Evolutionary conservation across 2,888 invertebrate species (phyloP), one percentile per base, ranked within the genome.

Genomic region (Eristalis arbustorum): DNA sequence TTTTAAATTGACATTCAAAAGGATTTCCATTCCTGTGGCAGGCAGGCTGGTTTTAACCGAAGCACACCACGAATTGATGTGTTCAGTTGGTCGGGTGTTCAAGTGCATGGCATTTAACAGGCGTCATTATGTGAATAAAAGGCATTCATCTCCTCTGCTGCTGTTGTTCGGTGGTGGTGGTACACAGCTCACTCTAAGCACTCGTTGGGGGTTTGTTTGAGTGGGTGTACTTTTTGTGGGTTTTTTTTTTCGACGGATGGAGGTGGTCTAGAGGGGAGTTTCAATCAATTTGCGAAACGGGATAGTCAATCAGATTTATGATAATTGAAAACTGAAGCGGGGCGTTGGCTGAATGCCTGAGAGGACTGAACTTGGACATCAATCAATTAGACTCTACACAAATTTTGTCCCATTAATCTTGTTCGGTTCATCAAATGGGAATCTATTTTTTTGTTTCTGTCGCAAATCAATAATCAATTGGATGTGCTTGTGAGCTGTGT

Each of bases 1-100:
- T 31, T 85, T 85, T 77, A 85, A 81, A 85, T 81, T 71, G 81
- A 85, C 85, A 81, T 85, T 74, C 77, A 77, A 81, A 49, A 77
- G 68, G 68, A 77, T 85, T 81, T 73, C n/a, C 28, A 81, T 34
- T 68, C 73, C 64, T 84, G 76, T 49, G 80, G 72, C 57, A 61
- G 68, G 56, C 56, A 22, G 57, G n/a, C 25, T 59, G 25, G 34
- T 76, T 76, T 61, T 76, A 37, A 37, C 10, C 37, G 37, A 37
- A 37, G 31, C 31, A 31, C 31, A 31, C 31, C 37, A 37, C 37
- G 49, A 18, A 49, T 49, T 49, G 49, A 49, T 49, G 18, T 49
- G 49, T 49, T 49, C 49, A 18, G 18, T 18, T 49, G 49, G 8
- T 49, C 18, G 18, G 37, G 13, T 3, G 37, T 37, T 37, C 37